Percentiles rank a stretch among this genome's conserved stretches.
Conservation (phyloP, 2,113 vertebrate species). For the Platycercus adscitus region DNA sequence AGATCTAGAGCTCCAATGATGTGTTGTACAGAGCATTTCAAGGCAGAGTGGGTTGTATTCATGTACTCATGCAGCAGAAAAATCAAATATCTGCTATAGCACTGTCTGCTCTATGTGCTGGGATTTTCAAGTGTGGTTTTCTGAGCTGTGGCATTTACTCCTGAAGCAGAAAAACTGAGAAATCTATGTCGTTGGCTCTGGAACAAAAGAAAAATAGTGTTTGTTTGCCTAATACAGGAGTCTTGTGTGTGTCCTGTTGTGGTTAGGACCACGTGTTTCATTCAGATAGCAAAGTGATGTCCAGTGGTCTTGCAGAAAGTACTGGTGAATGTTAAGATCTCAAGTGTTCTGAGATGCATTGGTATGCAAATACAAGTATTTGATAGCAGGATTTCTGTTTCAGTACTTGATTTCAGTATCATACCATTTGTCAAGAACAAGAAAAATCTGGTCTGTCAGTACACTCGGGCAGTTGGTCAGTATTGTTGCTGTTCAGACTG, state of each 20-base stretch:
- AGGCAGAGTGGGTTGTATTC: not conserved
- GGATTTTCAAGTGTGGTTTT: not conserved
- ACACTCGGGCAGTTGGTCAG: rapidly evolving
- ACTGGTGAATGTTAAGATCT: not conserved
- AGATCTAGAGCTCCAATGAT: not conserved
- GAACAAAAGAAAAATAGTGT: not conserved
- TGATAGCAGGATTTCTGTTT: not conserved
- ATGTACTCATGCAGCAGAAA: not conserved
- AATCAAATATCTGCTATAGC: not conserved
- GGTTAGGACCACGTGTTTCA: not conserved
- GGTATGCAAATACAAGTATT: not conserved
- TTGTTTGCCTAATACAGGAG: not conserved
- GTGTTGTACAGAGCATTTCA: not conserved
- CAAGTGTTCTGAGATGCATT: not conserved
- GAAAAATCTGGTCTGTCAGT: not conserved
- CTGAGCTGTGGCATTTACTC: not conserved
- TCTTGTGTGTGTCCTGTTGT: not conserved
- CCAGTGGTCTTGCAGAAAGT: not conserved
- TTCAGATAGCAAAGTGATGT: not conserved
- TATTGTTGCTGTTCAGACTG: not conserved
- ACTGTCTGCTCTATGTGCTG: not conserved
- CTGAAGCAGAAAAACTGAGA: not conserved
- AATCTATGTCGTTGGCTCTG: not conserved
- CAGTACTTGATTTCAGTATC: not conserved
- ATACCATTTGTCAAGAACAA: not conserved